These are phyloP conservation scores for Rhinolophus sinicus DNA, from an alignment of 2,113 vertebrate genomes.

Conservation along the genomic window DNA sequence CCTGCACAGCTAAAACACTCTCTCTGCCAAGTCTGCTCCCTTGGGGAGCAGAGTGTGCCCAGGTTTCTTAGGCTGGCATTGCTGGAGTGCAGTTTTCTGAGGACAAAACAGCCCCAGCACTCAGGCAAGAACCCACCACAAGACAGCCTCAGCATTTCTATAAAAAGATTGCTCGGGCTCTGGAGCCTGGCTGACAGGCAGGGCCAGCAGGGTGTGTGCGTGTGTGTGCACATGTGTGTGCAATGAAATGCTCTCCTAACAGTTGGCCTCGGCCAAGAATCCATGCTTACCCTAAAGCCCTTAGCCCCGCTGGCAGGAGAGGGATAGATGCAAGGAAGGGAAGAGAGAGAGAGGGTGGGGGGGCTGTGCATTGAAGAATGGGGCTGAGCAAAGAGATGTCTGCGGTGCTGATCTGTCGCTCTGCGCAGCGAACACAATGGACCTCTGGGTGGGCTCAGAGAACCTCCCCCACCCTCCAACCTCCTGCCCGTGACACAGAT, in stretches of 20 bases:
- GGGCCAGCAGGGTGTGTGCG: slow-evolving; percentile 38
- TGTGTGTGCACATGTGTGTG: not conserved
- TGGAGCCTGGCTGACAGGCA: slow-evolving; percentile 56
- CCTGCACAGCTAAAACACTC: not conserved
- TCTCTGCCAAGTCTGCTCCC: not conserved
- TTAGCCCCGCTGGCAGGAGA: slow-evolving; percentile 4
- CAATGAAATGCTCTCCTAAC: slow-evolving; percentile 55
- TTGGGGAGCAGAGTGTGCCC: not conserved
- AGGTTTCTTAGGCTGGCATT: not conserved
- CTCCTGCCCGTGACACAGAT: slow-evolving; percentile 75
- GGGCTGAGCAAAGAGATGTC: slow-evolving; percentile 60
- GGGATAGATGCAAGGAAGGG: slow-evolving; percentile 34
- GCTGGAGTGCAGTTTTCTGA: slow-evolving; percentile 9
- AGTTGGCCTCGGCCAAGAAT: slow-evolving; percentile 57
- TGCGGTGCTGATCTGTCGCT: slow-evolving; percentile 42
- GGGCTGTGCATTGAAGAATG: slow-evolving; percentile 34
- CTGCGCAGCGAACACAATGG: slow-evolving; percentile 73
- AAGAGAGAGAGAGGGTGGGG: not conserved
- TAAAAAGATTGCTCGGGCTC: slow-evolving; percentile 73
- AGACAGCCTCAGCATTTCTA: slow-evolving; percentile 76
- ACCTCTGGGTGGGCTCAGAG: slow-evolving; percentile 76
- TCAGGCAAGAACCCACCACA: slow-evolving; percentile 43
- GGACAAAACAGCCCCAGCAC: slow-evolving; percentile 52
- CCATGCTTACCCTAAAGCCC: slow-evolving; percentile 58
- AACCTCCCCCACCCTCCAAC: slow-evolving; percentile 20